Evolutionary conservation across 2,797 vertebrate species (phyloP).

Genomic region (Tragelaphus eurycerus): DNA sequence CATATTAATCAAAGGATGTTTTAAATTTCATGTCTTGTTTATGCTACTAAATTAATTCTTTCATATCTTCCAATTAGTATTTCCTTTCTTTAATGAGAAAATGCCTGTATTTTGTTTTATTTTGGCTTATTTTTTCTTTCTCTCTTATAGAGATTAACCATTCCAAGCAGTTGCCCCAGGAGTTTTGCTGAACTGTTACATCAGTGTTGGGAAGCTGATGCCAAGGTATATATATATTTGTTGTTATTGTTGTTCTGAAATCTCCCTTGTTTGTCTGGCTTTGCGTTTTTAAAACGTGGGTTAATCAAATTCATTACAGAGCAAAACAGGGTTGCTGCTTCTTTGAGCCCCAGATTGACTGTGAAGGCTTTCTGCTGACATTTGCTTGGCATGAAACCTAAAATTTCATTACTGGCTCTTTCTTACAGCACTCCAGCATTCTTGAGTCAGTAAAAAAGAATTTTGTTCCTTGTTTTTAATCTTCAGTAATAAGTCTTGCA

Average conservation of each 20-base stretch:
- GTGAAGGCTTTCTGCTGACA: not conserved
- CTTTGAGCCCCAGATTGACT: not conserved
- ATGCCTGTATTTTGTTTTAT: conserved; percentile 34
- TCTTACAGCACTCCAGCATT: not conserved
- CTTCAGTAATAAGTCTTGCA: not conserved
- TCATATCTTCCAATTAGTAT: not conserved
- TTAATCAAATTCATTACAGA: not conserved
- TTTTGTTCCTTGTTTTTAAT: conserved; percentile 30
- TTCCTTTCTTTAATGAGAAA: conserved; percentile 47
- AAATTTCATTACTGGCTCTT: not conserved
- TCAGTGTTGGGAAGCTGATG: conserved; percentile 93
- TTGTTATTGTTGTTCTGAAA: not conserved
- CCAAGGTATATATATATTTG: conserved; percentile 86
- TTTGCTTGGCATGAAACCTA: not conserved
- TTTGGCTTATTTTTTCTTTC: not conserved
- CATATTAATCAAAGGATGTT: not conserved
- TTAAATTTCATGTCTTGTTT: not conserved
- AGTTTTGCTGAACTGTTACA: conserved; percentile 96
- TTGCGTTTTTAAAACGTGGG: not conserved
- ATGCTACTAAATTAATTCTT: not conserved
- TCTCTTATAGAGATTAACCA: conserved; percentile 93
- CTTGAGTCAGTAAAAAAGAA: conserved; percentile 12
- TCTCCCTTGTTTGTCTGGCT: conserved; percentile 28
- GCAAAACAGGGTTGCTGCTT: not conserved
- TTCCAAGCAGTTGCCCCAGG: conserved; percentile 95